Conservation (phyloP, 2,797 vertebrate genomes). For the Triplophysa bombifrons region DNA sequence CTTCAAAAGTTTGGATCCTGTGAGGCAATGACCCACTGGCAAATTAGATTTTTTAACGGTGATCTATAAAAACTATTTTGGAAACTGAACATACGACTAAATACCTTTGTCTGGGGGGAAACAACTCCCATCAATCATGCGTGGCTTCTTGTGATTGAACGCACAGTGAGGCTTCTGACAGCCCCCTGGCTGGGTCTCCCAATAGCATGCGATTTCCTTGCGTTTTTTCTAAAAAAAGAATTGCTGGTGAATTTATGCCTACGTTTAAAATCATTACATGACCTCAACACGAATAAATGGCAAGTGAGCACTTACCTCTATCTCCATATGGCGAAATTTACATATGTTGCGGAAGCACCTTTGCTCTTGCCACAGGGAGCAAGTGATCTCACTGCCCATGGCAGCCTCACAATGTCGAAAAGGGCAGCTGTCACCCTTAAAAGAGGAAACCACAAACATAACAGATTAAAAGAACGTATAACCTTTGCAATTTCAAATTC, state of each 20-base stretch:
- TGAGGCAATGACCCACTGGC: background rate
- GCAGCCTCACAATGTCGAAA: slow-evolving; percentile 95
- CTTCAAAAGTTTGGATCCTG: slow-evolving; percentile 38
- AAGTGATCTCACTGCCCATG: slow-evolving; percentile 88
- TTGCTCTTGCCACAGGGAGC: slow-evolving; percentile 91
- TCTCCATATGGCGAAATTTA: slow-evolving; percentile 97
- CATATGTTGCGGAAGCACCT: slow-evolving; percentile 89
- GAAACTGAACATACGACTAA: background rate
- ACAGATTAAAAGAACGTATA: background rate
- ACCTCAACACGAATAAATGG: background rate
- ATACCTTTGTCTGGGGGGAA: slow-evolving; percentile 87
- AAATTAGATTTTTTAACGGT: background rate
- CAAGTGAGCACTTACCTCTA: slow-evolving; percentile 79
- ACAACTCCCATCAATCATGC: slow-evolving; percentile 84
- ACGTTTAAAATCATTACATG: background rate
- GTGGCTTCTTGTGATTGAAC: slow-evolving; percentile 88
- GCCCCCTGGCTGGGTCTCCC: slow-evolving; percentile 92
- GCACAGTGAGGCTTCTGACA: slow-evolving; percentile 95
- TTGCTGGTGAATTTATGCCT: background rate
- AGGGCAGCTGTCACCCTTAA: slow-evolving; percentile 88
- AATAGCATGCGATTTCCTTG: slow-evolving; percentile 92
- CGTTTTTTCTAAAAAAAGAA: slow-evolving; percentile 84
- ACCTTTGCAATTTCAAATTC: background rate
- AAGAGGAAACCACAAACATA: background rate
- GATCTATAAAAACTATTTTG: background rate